Evolutionary conservation across 1,140 invertebrate species (phyloP).

Genomic region (Tetranychus cinnabarinus): DNA sequence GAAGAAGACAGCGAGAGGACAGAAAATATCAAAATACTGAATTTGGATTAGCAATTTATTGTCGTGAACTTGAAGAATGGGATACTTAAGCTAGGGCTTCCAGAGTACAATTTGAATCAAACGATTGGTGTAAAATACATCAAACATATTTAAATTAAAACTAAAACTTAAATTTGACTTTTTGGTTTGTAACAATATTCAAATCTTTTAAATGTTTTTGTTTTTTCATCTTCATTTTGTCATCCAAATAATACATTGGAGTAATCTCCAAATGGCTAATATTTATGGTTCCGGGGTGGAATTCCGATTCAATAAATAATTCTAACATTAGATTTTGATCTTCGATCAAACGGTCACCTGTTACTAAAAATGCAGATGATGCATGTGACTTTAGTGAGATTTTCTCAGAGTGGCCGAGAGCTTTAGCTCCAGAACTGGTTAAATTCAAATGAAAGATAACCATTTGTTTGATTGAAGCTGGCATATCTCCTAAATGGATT

Average conservation of each 20-base stretch:
- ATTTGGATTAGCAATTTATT: slow-evolving; percentile 82
- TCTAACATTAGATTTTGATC: no score
- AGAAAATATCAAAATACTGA: slow-evolving; percentile 98
- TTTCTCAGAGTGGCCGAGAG: no score
- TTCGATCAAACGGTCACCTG: no score
- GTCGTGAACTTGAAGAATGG: slow-evolving; percentile 79
- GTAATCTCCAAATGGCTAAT: background rate
- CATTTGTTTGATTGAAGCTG: background rate
- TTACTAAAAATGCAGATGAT: no score
- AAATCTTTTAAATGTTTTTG: background rate
- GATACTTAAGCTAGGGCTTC: slow-evolving; percentile 49
- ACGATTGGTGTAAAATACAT: background rate
- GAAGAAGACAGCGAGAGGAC: slow-evolving; percentile 38
- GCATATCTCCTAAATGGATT: background rate
- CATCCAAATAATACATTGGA: background rate
- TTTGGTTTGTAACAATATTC: background rate
- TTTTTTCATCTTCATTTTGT: background rate
- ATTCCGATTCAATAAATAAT: background rate
- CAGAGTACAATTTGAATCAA: background rate
- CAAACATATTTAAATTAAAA: background rate
- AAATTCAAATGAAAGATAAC: background rate
- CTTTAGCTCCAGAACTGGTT: no score
- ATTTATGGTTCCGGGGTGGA: background rate
- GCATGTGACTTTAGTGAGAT: no score
- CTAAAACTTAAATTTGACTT: background rate